Conservation (phyloP, 2,888 invertebrate genomes). For the Schrankia costaestrigalis region DNA sequence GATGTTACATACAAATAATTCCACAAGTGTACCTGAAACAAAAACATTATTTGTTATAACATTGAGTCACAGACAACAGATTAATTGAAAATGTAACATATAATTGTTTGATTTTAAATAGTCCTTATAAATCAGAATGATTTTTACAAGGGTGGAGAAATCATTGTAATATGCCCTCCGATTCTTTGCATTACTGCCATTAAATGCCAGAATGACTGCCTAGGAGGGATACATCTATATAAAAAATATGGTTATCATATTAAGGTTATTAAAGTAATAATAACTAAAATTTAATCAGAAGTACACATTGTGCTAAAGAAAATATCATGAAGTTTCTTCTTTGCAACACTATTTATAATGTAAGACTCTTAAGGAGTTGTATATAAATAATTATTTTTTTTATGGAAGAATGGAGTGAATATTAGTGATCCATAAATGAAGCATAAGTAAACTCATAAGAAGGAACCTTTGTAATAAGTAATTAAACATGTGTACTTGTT, state of each 20-base stretch:
- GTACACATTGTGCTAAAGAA: too few relatives aligned
- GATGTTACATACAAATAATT: slow-evolving; percentile 33
- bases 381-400: too few relatives aligned
- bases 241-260: background rate
- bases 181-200: slow-evolving; percentile 70
- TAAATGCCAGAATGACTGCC: slow-evolving; percentile 65
- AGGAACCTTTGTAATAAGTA: too few relatives aligned
- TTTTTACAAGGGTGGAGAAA: slow-evolving; percentile 62
- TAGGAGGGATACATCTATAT: slow-evolving; percentile 44
- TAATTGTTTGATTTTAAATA: slow-evolving; percentile 53
- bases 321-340: too few relatives aligned
- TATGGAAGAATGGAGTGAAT: too few relatives aligned
- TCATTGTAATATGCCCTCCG: slow-evolving; percentile 61
- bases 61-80: background rate
- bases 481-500: too few relatives aligned
- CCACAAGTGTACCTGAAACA: slow-evolving; percentile 65
- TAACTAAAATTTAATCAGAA: too few relatives aligned
- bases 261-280: background rate
- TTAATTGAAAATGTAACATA: background rate
- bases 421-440: too few relatives aligned
- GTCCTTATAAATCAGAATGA: slow-evolving; percentile 46
- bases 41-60: slow-evolving; percentile 15
- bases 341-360: too few relatives aligned
- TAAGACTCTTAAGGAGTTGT: too few relatives aligned
- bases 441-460: too few relatives aligned